Base-by-base conservation (phyloP, 2,113 vertebrate genomes). In the Rhombomys opimus region DNA sequence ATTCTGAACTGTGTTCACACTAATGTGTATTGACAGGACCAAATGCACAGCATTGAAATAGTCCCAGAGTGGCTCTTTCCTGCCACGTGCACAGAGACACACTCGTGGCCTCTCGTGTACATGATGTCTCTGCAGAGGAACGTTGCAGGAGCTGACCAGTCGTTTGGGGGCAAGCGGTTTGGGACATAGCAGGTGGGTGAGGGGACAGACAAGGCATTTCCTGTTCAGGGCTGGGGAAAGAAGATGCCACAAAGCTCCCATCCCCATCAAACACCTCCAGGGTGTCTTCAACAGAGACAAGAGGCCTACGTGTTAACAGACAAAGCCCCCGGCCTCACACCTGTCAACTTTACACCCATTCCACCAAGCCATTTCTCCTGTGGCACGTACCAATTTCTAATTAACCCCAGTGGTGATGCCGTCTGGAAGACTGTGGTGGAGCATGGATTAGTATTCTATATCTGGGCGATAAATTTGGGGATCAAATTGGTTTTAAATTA, bases 401-500 rank as follows among this genome's bases (percentile, higher is more conserved):
- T 97, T 97, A 98, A 87, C 63, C 97, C 95, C 96, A 90, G 96
- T 95, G 97, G 96, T 97, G 98, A 98, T 96, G 88, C 97, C 96
- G 92, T 86, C 94, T 30, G 0, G 93, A 96, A 84, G 97, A 96
- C 85, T 92, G 90, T 32, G 93, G 97, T 93, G 82, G 87, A 98
- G 97, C 96, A 96, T 98, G 98, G 98, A 98, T 98, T 97, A 97
- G 95, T 25, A 87, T 81, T 96, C 97, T 96, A 18, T 12, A 96
- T 81, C 95, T 92, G 93, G 96, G 97, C 95, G 94, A 81, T 92
- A 96, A 97, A 97, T 97, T 98, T 98, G 91, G 95, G 95, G 96
- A 98, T 97, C 97, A 92, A 96, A 91, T 97, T 97, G 97, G 96
- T 92, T 98, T 98, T 98, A 98, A 98, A 98, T 98, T 97, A 98